Evolutionary conservation across 2,797 vertebrate genomes (phyloP).

Genomic region (Pyrocephalus nanus): DNA sequence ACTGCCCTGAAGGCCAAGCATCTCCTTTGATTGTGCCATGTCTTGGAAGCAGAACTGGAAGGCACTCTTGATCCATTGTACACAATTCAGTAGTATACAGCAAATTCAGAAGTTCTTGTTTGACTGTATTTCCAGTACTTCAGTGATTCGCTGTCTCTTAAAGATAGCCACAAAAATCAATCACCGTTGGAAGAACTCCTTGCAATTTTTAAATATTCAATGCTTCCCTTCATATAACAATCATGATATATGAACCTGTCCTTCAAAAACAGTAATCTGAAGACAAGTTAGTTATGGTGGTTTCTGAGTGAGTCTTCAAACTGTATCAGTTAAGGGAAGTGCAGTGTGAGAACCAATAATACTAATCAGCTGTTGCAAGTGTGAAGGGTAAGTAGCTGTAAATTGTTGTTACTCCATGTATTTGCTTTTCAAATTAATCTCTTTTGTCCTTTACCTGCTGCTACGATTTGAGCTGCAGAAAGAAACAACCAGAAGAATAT

Average conservation of each 20-base stretch:
- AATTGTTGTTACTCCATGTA: not conserved
- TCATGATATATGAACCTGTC: not conserved
- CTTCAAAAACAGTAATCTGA: not conserved
- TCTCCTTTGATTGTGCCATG: not conserved
- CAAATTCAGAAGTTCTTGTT: not conserved
- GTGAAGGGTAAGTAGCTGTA: not conserved
- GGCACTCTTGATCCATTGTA: not conserved
- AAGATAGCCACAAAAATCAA: not conserved
- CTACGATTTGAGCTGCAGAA: not conserved
- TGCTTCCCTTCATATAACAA: not conserved
- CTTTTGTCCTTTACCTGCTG: not conserved
- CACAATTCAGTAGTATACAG: not conserved
- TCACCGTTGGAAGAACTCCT: not conserved
- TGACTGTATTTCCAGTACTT: not conserved
- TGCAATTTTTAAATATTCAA: not conserved
- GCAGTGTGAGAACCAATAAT: not conserved
- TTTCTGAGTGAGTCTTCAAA: not conserved
- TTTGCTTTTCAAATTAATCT: not conserved
- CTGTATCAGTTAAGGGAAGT: not conserved
- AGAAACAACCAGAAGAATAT: not conserved
- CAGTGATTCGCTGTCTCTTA: not conserved
- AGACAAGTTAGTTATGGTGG: not conserved
- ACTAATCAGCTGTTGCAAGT: not conserved
- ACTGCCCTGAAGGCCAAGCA: not conserved
- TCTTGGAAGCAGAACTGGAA: slow-evolving; percentile 15